Evolutionary conservation across 64 coral and sea anemone species (phyloP).

Genomic region (Actinia tenebrosa): DNA sequence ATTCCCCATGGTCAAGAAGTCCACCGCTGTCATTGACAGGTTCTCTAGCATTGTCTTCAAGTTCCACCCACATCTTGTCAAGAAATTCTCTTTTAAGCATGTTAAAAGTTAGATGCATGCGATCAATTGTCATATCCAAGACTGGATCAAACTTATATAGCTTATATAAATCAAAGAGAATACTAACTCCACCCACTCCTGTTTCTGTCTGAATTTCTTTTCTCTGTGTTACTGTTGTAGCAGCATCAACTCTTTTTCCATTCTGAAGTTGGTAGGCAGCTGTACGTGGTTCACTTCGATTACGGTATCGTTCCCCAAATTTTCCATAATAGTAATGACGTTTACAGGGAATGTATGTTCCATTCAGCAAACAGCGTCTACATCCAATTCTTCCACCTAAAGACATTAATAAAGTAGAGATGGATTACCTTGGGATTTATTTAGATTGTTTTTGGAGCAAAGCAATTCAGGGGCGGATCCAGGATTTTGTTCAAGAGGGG

Average conservation of each 20-base stretch:
- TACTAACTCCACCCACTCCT: slow-evolving; percentile 55
- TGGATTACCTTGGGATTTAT: no score
- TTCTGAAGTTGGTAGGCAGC: neutral
- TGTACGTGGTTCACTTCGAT: neutral
- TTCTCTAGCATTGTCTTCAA: slow-evolving; percentile 34
- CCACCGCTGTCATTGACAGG: slow-evolving; percentile 49
- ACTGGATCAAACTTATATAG: slow-evolving; percentile 59
- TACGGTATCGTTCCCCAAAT: slow-evolving; percentile 20
- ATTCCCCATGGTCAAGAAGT: slow-evolving; percentile 16
- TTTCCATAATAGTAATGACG: slow-evolving; percentile 50
- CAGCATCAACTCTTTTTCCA: neutral
- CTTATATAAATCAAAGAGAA: slow-evolving; percentile 38
- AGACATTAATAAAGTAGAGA: neutral
- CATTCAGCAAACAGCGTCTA: slow-evolving; percentile 36
- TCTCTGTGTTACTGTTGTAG: neutral
- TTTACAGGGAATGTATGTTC: slow-evolving; percentile 25
- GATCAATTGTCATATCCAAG: slow-evolving; percentile 56
- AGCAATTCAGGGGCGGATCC: no score
- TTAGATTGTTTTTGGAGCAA: no score
- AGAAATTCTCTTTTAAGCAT: slow-evolving; percentile 57
- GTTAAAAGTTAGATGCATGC: slow-evolving; percentile 59
- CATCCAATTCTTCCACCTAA: slow-evolving; percentile 52
- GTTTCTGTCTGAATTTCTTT: slow-evolving; percentile 27
- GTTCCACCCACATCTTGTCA: slow-evolving; percentile 45
- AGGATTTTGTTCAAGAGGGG: no score